Base-by-base conservation (phyloP, 2,888 invertebrate genomes). In the Epistrophe eligans region DNA sequence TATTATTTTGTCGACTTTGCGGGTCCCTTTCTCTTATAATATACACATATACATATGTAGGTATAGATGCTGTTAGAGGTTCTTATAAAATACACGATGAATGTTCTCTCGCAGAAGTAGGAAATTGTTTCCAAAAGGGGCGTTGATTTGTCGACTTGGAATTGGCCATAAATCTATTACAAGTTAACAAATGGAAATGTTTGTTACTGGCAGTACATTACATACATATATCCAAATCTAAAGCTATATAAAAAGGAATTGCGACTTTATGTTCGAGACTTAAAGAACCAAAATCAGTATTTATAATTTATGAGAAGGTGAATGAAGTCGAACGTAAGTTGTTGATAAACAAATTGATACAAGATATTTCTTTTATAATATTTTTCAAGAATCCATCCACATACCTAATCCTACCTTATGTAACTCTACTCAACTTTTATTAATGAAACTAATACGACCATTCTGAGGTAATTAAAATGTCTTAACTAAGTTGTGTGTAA, bases 41-140 rank as follows among this genome's bases (percentile, higher is more conserved):
- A 32, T 66, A 62, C 43, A 24, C 24, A 24, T 24, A 24, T 3
- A 1, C 3, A 24, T 24, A 24, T 24, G 24, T 24, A 24, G 24
- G 24, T 24, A 24, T 24, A 24, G 24, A 19, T 35, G 38, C 58
- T 62, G 38, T 8, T 8, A 35, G 6, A 62, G 38, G 24, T 43
- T 43, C 43, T 58, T 71, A 50, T 58, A 57, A n/a, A n/a, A 72
- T 9, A 52, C 35, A 35, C 43, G 43, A 45, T 57, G 28, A 52
- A 38, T 52, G 38, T 70, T 40, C 38, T 17, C 7, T 72, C 15
- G 35, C 60, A 45, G 67, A 85, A 70, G 67, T 67, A 80, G 77
- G 77, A 85, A 85, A 85, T 81, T 85, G 84, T 85, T 81, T 85
- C 81, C 85, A 81, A 85, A 77, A 77, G 85, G 85, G 85, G 85